phyloP scores from a whole-genome alignment of 2,113 vertebrate genomes.

The Indri indri region DNA sequence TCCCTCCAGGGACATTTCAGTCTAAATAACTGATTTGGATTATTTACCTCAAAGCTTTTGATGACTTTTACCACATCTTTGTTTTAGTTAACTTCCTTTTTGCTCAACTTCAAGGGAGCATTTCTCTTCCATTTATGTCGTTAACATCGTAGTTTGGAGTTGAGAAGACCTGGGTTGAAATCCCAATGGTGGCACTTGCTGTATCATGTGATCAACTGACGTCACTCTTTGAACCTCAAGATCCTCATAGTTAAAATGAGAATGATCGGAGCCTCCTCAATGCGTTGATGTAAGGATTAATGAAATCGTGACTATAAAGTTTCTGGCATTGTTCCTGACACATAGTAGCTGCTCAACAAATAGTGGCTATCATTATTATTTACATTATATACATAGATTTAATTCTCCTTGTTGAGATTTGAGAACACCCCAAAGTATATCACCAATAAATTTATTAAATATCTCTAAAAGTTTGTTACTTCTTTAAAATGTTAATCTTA shows the following conservation, averaged over 20 bases:
- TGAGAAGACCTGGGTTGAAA: not conserved
- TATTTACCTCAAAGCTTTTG: not conserved
- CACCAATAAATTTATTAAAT: not conserved
- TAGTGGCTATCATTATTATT: not conserved
- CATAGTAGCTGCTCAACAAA: not conserved
- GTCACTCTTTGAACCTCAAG: not conserved
- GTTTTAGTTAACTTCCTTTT: not conserved
- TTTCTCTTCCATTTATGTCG: not conserved
- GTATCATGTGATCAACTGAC: not conserved
- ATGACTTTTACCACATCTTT: not conserved
- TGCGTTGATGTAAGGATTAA: not conserved
- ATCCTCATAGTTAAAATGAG: not conserved
- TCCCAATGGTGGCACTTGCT: not conserved
- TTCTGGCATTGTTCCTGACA: not conserved
- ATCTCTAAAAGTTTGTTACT: not conserved
- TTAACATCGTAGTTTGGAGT: not conserved
- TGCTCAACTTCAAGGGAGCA: not conserved
- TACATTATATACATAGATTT: not conserved
- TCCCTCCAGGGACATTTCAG: not conserved
- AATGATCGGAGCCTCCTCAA: not conserved
- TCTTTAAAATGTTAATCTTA: slow-evolving; percentile 16
- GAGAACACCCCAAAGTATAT: not conserved
- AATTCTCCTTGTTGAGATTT: slow-evolving; percentile 2
- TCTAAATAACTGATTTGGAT: not conserved
- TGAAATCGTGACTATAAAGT: not conserved